Percentiles rank a stretch among this genome's conserved stretches.
Evolutionary conservation across 2,888 invertebrate genomes (phyloP).

Genomic region (Nasonia oneida): DNA sequence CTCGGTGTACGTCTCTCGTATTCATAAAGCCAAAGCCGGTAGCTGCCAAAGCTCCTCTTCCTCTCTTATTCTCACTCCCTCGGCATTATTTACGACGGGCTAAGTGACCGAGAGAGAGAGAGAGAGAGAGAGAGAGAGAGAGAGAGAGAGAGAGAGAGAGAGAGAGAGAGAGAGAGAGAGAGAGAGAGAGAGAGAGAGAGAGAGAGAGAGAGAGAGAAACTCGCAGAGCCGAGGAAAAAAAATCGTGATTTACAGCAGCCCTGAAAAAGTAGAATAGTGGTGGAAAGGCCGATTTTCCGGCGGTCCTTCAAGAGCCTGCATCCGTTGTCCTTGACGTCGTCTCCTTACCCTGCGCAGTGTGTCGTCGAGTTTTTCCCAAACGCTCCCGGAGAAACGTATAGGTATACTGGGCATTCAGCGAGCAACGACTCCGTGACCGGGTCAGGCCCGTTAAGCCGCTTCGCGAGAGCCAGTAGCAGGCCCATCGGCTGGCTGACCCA

Average conservation of each 20-base stretch:
- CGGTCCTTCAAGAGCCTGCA: neutral
- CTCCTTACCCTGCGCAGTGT: neutral
- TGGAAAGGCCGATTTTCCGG: conserved; percentile 22
- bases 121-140: no score
- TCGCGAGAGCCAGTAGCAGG: conserved; percentile 1
- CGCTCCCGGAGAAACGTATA: neutral
- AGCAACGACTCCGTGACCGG: conserved; percentile 53
- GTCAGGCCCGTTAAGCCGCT: conserved; percentile 30
- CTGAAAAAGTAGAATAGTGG: conserved; percentile 58
- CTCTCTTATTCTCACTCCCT: conserved; percentile 17
- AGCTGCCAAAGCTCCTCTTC: conserved; percentile 34
- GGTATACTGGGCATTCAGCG: neutral
- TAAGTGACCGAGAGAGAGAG: conserved; percentile 38
- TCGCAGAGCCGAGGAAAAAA: neutral
- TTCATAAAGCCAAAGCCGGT: conserved; percentile 40
- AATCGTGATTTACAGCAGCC: conserved; percentile 54
- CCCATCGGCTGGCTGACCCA: conserved; percentile 61
- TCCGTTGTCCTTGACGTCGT: conserved; percentile 1
- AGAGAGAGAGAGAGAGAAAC: neutral
- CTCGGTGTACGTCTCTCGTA: conserved; percentile 1
- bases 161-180: neutral
- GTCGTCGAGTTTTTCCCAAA: conserved; percentile 11
- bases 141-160: no score
- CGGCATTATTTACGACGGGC: conserved; percentile 65
- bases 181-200: neutral